Evolutionary conservation across 2,888 invertebrate genomes (phyloP), one percentile per base, ranked within the genome.

Genomic region (Patella pellucida): DNA sequence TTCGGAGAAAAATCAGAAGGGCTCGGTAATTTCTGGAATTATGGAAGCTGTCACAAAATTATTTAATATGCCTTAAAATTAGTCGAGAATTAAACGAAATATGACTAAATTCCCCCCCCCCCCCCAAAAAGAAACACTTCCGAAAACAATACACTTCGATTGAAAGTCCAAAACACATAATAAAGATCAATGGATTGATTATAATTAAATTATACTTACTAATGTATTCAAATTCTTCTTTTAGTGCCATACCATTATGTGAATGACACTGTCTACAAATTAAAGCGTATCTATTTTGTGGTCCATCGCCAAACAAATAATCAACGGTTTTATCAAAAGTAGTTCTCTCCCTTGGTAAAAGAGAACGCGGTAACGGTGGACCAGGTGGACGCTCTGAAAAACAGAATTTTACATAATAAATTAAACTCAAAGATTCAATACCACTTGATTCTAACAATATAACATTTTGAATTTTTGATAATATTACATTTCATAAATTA

Each of bases 261-360:
- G 95, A 94, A 83, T 93, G 94, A 90, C 99, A 99, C 82, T 95
- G 94, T 62, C 93, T 93, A 91, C 99, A 99, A 87, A 99, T 97
- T 81, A 99, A 94, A 27, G 99, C 99, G 92, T 95, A 99, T 85
- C 98, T 94, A 91, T 97, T 96, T 79, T 94, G 94, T 41, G 98
- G 98, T 0, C 98, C 99, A 90, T 99, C 99, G 68, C 97, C 98
- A 68, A 99, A 94, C 78, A 99, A 92, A 89, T 96, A 97, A 90
- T 99, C 99, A 19, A 99, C 95, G 86, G 99, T 93, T 88, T 95
- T 95, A 91, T 98, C 98, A 79, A 98, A 90, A 52, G 95, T 94
- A 9, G 95, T 94, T 77, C 97, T 94, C 81, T 96, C 94, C 78
- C 93, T 93, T 11, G 95, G 94, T 75, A 95, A 91, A 84, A 97